These are phyloP conservation scores for Linepithema humile DNA, from an alignment of 1,140 invertebrate species.

Conservation along the genomic window DNA sequence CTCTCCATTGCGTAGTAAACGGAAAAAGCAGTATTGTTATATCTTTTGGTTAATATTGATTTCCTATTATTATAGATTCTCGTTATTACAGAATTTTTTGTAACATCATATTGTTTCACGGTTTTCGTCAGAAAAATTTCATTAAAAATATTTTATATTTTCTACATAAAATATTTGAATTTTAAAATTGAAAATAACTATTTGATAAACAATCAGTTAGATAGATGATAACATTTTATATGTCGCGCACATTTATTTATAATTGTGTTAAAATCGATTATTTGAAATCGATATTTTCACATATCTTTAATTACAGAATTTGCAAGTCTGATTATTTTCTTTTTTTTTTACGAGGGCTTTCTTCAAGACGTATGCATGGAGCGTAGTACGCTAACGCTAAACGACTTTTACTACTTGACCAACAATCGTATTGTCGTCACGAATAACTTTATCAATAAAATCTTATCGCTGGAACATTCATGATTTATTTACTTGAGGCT, in stretches of 20 bases:
- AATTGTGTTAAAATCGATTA: conserved; percentile 7
- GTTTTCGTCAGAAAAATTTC: background rate
- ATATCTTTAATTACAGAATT: background rate
- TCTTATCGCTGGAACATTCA: background rate
- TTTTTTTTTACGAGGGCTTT: background rate
- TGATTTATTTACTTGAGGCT: conserved; percentile 45
- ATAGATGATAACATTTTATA: too few species aligned
- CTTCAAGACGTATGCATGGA: too few species aligned
- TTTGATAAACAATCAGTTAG: too few species aligned
- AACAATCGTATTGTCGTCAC: background rate
- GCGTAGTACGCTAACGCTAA: background rate
- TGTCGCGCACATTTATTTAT: background rate
- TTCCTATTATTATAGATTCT: conserved; percentile 37
- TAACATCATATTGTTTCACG: conserved; percentile 6
- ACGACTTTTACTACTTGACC: background rate
- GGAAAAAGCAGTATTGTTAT: background rate
- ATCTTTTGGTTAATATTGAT: conserved; percentile 11
- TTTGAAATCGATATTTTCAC: background rate
- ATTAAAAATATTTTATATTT: conserved; percentile 5
- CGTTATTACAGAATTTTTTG: background rate
- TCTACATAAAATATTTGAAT: background rate
- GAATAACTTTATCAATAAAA: conserved; percentile 29
- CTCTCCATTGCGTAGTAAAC: background rate
- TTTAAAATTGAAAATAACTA: too few species aligned
- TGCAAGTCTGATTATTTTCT: background rate